Percentiles rank a stretch among this genome's conserved stretches.
phyloP scores from a whole-genome alignment of 2,113 vertebrate genomes.

The Antennarius striatus region DNA sequence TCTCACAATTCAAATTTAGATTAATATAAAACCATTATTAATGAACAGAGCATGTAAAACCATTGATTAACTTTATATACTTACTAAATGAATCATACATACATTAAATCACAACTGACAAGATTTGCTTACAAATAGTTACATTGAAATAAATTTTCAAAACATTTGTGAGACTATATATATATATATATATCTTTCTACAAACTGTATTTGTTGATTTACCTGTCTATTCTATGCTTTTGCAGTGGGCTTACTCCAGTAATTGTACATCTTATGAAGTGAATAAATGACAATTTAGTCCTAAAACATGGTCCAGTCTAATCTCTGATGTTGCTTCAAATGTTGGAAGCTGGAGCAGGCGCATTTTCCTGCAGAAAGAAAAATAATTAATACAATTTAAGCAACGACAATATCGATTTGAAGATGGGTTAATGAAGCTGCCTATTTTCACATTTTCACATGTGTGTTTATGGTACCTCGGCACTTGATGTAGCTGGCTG shows the following conservation, averaged over 20 bases:
- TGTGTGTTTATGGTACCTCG: constrained; percentile 51
- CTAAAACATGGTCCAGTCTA: constrained; percentile 1
- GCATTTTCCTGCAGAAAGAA: constrained; percentile 34
- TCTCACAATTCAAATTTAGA: constrained; percentile 23
- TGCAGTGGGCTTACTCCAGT: not conserved
- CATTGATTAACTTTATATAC: no score
- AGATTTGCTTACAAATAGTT: constrained; percentile 17
- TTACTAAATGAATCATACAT: no score
- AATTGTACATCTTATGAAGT: not conserved
- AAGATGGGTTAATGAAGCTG: no score
- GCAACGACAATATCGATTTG: not conserved
- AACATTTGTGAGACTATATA: not conserved
- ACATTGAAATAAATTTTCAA: constrained; percentile 14
- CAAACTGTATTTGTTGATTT: constrained; percentile 18
- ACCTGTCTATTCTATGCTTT: not conserved
- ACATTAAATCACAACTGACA: no score
- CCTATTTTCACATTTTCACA: not conserved
- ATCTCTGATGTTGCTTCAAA: constrained; percentile 26
- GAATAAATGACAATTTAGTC: not conserved
- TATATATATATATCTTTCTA: constrained; percentile 1
- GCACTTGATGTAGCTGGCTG: not conserved
- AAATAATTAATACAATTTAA: not conserved
- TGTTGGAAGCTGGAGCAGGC: constrained; percentile 28
- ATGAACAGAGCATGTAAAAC: constrained; percentile 4
- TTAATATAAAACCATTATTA: constrained; percentile 21